Evolutionary conservation across 2,888 invertebrate species (phyloP).

Genomic region (Andrena camellia): DNA sequence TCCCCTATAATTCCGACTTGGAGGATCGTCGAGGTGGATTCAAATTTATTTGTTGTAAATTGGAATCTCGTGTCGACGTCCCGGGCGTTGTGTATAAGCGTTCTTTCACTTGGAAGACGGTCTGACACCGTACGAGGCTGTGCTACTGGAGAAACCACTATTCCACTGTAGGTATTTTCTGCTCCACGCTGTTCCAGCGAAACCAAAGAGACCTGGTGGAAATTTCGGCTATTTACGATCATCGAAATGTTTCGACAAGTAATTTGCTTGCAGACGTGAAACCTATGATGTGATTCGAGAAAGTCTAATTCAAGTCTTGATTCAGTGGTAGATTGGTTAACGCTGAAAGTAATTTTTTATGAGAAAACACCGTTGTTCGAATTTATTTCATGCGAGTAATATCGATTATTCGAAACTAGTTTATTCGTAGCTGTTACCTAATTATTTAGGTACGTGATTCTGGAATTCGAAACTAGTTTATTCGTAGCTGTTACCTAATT

Average conservation of each 20-base stretch:
- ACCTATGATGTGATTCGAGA: too few species aligned
- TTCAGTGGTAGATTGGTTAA: too few species aligned
- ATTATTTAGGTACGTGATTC: too few species aligned
- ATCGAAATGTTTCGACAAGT: not conserved
- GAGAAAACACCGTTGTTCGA: too few species aligned
- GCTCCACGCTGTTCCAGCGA: not conserved
- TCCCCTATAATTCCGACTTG: not conserved
- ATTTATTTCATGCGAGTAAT: too few species aligned
- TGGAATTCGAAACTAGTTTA: too few species aligned
- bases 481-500: too few species aligned
- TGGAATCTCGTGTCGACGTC: conserved; percentile 20
- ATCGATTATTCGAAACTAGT: too few species aligned
- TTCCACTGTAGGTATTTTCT: not conserved
- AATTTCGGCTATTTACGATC: conserved; percentile 17
- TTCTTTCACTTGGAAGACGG: conserved; percentile 21
- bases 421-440: too few species aligned
- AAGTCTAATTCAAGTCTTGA: too few species aligned
- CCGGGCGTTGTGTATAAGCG: conserved; percentile 2
- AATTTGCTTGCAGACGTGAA: not conserved
- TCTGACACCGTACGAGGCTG: conserved; percentile 23
- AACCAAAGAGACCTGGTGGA: conserved; percentile 11
- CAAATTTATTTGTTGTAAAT: conserved; percentile 45
- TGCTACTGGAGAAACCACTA: conserved; percentile 8
- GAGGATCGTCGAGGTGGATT: conserved; percentile 1
- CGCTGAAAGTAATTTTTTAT: too few species aligned